Evolutionary conservation across 2,113 vertebrate genomes (phyloP).

Genomic region (Urocitellus parryii): DNA sequence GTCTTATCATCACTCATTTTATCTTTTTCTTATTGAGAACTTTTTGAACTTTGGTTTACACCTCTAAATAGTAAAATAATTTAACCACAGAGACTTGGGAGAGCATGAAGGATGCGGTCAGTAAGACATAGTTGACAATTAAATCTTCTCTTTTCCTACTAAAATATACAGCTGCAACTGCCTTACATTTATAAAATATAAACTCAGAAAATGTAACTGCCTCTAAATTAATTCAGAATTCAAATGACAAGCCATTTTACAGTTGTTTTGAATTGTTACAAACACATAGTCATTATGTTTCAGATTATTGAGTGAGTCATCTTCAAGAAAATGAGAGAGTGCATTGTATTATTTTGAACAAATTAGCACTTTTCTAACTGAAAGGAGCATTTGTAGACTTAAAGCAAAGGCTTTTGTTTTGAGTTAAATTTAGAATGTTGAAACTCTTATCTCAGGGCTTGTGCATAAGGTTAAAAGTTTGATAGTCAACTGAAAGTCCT

Average conservation of each 20-base stretch:
- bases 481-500: constrained; percentile 82
- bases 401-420: constrained; percentile 87
- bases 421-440: constrained; percentile 85
- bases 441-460: constrained; percentile 79
- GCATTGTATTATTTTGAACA: constrained; percentile 88
- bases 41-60: constrained; percentile 25
- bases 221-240: constrained; percentile 69
- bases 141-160: constrained; percentile 52
- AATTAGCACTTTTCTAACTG: constrained; percentile 87
- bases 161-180: constrained; percentile 55
- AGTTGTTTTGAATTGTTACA: constrained; percentile 76
- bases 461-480: constrained; percentile 85
- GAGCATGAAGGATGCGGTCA: constrained; percentile 52
- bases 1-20: neutral
- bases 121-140: constrained; percentile 40
- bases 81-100: constrained; percentile 1
- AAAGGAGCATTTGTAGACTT: constrained; percentile 86
- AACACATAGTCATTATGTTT: constrained; percentile 83
- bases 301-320: constrained; percentile 86
- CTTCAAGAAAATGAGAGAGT: constrained; percentile 86
- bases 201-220: constrained; percentile 72
- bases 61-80: neutral
- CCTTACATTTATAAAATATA: constrained; percentile 69
- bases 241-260: constrained; percentile 73
- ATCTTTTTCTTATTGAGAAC: constrained; percentile 55